Evolutionary conservation across 2,888 invertebrate genomes (phyloP), one percentile per base, ranked within the genome.

Genomic region (Ectemnius lituratus): DNA sequence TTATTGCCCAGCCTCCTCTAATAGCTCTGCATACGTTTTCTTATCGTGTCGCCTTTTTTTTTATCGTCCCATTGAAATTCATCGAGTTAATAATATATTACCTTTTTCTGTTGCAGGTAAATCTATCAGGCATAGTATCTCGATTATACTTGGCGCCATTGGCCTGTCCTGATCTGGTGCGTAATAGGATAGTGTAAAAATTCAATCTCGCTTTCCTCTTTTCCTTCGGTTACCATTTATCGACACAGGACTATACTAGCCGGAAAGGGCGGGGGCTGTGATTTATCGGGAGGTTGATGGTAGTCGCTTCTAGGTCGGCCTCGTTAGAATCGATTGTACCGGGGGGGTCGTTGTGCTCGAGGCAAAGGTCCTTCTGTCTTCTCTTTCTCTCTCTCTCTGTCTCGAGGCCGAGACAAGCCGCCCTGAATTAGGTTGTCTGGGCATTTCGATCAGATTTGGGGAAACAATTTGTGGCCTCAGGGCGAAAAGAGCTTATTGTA

Each of bases 101-200:
- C 56, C 70, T 2, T 75, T 76, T 58, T 86, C 61, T 85, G 82
- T 85, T 85, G 11, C 85, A 85, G 84, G 86, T 85, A 85, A 86
- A 77, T 74, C 52, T 57, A 68, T 14, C 59, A 62, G 49, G 11
- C 8, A 20, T 13, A 57, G 23, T 14, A 47, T 47, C 8, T 62
- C 47, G 47, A 37, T 37, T 11, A 16, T 11, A 27, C 4, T 58
- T 56, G 14, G 23, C 16, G 11, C 23, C 11, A 14, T 11, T 14
- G 14, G 46, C 18, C 5, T 20, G n/a, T 13, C 27, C 13, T 6
- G 59, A 63, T 16, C 8, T 14, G 68, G 68, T 63, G 67, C 20
- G 74, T 61, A 70, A 63, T 49, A 37, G 37, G 37, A 6, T 11
- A 37, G 37, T 37, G 37, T 11, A 37, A 37, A 37, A 37, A 37